Evolutionary conservation across 2,113 vertebrate genomes (phyloP), one percentile per base, ranked within the genome.

Genomic region (Stigmatopora nigra): DNA sequence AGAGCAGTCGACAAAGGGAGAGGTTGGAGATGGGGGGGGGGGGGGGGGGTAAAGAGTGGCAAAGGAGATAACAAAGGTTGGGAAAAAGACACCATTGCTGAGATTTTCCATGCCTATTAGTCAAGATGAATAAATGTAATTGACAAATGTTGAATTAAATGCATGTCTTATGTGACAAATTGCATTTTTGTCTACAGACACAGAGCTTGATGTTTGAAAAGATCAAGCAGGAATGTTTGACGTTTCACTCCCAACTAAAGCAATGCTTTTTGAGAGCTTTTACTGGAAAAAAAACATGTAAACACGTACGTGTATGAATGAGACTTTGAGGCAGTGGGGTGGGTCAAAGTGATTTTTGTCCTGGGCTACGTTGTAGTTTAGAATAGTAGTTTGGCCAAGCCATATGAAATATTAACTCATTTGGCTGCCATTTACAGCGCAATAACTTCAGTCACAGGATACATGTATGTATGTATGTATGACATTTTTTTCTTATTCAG

Each of bases 241-340:
- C 47, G n/a, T 41, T 45, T 62, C 35, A 67, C 31, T 64, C 49
- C 35, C 55, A 51, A 64, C 13, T 38, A 7, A 71, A 72, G 55
- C 71, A 53, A 63, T 76, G 76, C 58, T 80, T 36, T 70, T 48
- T 73, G 67, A 72, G 77, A 77, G 65, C 61, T 75, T 52, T 70
- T 7, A 7, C 62, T 45, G 75, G 41, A 38, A 67, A 62, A 47
- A 31, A 57, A 57, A 61, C 17, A 20, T 11, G 49, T 20, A 62
- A 56, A 68, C 49, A 53, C 53, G 25, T 25, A 47, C 51, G 56
- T 65, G 68, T 67, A 82, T 87, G 70, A 87, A 87, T 85, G 83
- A 84, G 80, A 80, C 51, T 85, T 52, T 84, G 71, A 76, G 78
- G 22, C 38, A 41, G 38, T 1, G 38, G 38, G 38, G 38, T 7